phyloP scores from a whole-genome alignment of 2,888 invertebrate species.

The Eristalis arbustorum region DNA sequence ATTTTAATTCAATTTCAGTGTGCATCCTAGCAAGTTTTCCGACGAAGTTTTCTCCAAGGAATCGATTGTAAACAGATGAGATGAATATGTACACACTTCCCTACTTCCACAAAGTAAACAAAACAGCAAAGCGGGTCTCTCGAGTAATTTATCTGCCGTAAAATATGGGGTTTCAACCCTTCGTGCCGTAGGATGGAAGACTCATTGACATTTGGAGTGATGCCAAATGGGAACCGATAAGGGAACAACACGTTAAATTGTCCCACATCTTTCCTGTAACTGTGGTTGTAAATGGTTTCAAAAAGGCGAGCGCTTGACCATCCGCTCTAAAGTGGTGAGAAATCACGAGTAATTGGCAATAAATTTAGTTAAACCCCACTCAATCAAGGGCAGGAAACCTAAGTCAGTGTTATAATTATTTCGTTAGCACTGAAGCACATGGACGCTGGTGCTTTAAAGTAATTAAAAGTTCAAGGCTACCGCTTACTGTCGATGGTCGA shows the following conservation, averaged over 20 bases:
- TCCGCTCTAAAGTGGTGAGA: conserved; percentile 19
- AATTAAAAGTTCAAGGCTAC: background rate
- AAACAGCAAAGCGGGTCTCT: background rate
- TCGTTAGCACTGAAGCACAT: background rate
- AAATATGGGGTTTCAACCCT: background rate
- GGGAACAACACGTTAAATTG: background rate
- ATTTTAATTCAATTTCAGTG: background rate
- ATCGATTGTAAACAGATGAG: background rate
- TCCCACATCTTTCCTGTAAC: background rate
- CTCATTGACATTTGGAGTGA: background rate
- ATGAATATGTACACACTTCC: background rate
- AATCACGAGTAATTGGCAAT: conserved; percentile 43
- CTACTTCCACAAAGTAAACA: background rate
- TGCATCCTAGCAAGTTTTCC: background rate
- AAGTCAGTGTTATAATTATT: background rate
- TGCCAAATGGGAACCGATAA: background rate
- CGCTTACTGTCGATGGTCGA: background rate
- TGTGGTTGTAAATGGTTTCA: background rate
- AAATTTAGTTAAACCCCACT: conserved; percentile 13
- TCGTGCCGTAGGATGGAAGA: background rate
- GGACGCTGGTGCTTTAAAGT: background rate
- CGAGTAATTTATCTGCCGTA: background rate
- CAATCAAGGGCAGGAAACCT: background rate
- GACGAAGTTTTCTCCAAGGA: background rate
- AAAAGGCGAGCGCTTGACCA: conserved; percentile 9